Conservation (phyloP, 2,113 vertebrate genomes). For the Irena cyanogastra region DNA sequence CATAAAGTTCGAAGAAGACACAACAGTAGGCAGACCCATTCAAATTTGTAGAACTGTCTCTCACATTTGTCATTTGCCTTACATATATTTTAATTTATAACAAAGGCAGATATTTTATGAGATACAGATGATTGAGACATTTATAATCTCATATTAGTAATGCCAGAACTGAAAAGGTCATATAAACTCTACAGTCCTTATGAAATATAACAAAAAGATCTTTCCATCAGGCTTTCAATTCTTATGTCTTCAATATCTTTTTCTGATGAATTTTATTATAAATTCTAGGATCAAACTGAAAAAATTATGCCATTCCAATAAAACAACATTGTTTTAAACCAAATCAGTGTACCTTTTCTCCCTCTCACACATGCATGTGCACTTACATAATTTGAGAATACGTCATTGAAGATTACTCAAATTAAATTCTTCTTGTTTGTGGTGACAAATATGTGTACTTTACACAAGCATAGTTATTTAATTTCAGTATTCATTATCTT, state of each 20-base stretch:
- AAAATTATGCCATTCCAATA: not conserved
- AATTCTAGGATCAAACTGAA: not conserved
- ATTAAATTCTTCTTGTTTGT: not conserved
- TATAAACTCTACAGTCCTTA: not conserved
- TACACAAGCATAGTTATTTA: not conserved
- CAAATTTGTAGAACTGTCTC: not conserved
- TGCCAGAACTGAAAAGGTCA: not conserved
- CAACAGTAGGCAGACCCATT: not conserved
- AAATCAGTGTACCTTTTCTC: not conserved
- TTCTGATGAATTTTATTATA: not conserved
- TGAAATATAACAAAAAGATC: not conserved
- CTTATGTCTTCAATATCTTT: not conserved
- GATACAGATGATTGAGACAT: not conserved
- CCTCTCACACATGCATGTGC: rapidly evolving
- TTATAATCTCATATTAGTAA: not conserved
- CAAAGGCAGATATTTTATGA: not conserved
- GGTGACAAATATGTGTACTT: not conserved
- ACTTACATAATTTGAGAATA: not conserved
- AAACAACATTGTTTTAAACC: not conserved
- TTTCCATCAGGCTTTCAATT: not conserved
- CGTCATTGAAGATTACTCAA: not conserved
- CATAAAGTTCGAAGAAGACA: not conserved
- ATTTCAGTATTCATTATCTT: not conserved
- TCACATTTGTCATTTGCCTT: not conserved
- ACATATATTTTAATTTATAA: not conserved